These are phyloP conservation scores for Catostomus latipinnis DNA, from an alignment of 2,797 vertebrate species.

Conservation along the genomic window DNA sequence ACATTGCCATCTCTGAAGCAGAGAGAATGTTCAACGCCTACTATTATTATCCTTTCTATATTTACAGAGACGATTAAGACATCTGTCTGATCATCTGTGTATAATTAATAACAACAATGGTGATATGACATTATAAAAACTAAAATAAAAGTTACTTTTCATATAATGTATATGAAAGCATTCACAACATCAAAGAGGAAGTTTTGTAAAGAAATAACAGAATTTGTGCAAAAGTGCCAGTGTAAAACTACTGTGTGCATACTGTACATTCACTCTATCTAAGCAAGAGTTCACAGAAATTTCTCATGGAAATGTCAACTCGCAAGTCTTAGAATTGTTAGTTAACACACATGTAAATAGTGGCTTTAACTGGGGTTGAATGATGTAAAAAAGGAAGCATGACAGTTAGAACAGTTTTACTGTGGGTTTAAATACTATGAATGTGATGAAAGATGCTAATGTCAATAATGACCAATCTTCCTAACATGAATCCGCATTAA, in stretches of 20 bases:
- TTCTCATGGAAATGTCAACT: background rate
- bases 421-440: background rate
- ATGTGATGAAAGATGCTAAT: background rate
- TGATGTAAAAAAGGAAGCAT: background rate
- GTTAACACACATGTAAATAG: background rate
- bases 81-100: no score
- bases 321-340: background rate
- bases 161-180: no score
- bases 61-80: slow-evolving; percentile 6
- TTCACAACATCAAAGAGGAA: background rate
- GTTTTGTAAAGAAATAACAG: background rate
- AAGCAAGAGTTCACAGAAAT: background rate
- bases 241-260: background rate
- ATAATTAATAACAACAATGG: no score
- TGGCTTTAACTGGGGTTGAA: background rate
- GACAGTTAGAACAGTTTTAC: slow-evolving; percentile 1
- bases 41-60: background rate
- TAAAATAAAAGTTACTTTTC: no score
- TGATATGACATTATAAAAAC: no score
- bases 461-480: background rate
- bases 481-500: no score
- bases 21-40: background rate
- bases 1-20: slow-evolving; percentile 66
- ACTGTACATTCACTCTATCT: no score
- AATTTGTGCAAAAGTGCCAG: background rate